phyloP scores from a whole-genome alignment of 2,797 vertebrate genomes.

The Darevskia nairensis region DNA sequence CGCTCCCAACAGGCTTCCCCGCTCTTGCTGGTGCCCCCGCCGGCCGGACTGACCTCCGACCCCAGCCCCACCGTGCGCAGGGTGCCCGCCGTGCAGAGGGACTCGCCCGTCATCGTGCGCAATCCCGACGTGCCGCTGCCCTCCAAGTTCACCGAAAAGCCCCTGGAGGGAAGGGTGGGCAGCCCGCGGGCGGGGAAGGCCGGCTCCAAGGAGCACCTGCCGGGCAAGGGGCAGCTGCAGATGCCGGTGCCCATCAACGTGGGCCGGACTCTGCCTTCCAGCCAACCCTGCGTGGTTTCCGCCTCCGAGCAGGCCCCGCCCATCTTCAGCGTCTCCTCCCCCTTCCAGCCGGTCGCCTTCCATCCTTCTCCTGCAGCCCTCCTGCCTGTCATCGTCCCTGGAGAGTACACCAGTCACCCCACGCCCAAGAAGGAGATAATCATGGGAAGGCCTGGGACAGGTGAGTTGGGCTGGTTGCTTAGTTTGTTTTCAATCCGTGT shows the following conservation, averaged over 20 bases:
- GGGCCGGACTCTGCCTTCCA: conserved; percentile 51
- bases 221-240: conserved; percentile 74
- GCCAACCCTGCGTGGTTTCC: conserved; percentile 42
- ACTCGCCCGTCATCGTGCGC: conserved; percentile 91
- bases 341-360: conserved; percentile 91
- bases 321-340: conserved; percentile 79
- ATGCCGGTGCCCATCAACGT: conserved; percentile 85
- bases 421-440: conserved; percentile 92
- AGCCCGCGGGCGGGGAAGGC: conserved; percentile 76
- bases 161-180: conserved; percentile 79
- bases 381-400: conserved; percentile 90
- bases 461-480: conserved; percentile 76
- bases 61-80: conserved; percentile 81
- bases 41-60: conserved; percentile 85
- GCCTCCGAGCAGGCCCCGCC: conserved; percentile 66
- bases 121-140: conserved; percentile 89
- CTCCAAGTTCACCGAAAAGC: conserved; percentile 76
- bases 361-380: conserved; percentile 93
- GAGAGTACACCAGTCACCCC: conserved; percentile 88
- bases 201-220: conserved; percentile 49
- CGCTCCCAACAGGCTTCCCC: conserved; percentile 83
- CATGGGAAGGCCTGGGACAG: conserved; percentile 94
- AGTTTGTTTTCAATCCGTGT: background rate
- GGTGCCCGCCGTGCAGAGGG: conserved; percentile 84
- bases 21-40: conserved; percentile 88